Evolutionary conservation across 2,113 vertebrate species (phyloP).

Genomic region (Ancistrus triradiatus): DNA sequence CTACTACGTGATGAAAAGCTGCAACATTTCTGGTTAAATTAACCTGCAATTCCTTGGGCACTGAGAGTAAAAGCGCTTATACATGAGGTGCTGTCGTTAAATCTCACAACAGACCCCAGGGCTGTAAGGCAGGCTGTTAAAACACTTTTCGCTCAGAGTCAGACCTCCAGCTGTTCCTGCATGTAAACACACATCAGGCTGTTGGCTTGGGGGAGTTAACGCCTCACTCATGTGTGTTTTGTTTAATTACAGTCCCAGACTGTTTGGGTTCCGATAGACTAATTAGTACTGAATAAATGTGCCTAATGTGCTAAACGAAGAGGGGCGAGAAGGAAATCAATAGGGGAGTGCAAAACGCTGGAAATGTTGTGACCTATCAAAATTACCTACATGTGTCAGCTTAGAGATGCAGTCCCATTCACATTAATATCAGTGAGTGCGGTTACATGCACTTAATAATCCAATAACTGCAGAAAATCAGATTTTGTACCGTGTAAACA

Average conservation of each 20-base stretch:
- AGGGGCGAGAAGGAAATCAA: conserved; percentile 11
- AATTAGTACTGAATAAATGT: conserved; percentile 72
- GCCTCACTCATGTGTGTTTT: conserved; percentile 70
- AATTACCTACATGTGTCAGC: too few relatives aligned
- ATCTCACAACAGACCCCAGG: neutral
- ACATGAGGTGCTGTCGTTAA: neutral
- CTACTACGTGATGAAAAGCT: too few relatives aligned
- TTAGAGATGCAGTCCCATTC: too few relatives aligned
- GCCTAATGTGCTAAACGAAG: conserved; percentile 57
- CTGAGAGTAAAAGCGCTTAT: too few relatives aligned
- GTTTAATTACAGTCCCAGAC: conserved; percentile 73
- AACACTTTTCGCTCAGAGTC: conserved; percentile 49
- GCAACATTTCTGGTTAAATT: too few relatives aligned
- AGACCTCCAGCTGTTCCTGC: conserved; percentile 70
- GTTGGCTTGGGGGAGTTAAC: conserved; percentile 65
- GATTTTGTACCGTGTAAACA: too few relatives aligned
- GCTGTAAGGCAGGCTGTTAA: neutral
- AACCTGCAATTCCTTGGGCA: too few relatives aligned
- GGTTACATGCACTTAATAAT: too few relatives aligned
- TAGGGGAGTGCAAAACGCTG: too few relatives aligned
- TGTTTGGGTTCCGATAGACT: conserved; percentile 70
- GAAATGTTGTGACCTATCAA: too few relatives aligned
- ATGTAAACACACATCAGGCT: conserved; percentile 68
- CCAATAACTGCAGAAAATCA: too few relatives aligned
- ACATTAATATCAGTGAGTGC: too few relatives aligned